A percentile compares a stretch with the other conserved stretches of the same genome.
These are phyloP conservation scores for Steatocranus sp. DNA, from an alignment of 2,797 vertebrate genomes.

Conservation along the genomic window DNA sequence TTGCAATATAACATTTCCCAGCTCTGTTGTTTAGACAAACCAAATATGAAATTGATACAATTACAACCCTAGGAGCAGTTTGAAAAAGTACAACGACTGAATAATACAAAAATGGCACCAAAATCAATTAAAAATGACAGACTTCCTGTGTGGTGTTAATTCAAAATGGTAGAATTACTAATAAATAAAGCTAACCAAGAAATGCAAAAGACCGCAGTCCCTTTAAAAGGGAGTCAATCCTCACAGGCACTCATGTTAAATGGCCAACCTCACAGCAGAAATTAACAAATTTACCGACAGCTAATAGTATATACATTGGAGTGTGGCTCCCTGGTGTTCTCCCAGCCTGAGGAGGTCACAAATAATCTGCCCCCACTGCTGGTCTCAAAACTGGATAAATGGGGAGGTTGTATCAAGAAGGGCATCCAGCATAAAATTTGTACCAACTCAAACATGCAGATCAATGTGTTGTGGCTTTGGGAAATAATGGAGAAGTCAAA, in stretches of 20 bases:
- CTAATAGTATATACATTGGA: not conserved
- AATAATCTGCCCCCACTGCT: not conserved
- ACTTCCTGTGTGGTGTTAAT: accelerated
- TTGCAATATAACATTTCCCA: not conserved
- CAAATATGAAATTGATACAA: not conserved
- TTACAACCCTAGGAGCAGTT: not conserved
- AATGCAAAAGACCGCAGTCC: not conserved
- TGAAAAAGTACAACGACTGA: not conserved
- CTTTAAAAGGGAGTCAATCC: not conserved
- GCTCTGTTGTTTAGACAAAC: not conserved
- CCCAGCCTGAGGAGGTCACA: not conserved
- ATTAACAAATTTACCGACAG: accelerated
- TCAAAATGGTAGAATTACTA: not conserved
- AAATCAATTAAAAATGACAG: not conserved
- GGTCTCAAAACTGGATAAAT: not conserved
- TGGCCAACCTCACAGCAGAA: not conserved
- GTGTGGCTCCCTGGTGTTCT: not conserved
- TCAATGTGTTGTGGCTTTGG: not conserved
- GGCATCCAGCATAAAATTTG: not conserved
- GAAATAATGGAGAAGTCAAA: not conserved
- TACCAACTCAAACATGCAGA: not conserved
- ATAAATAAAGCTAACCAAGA: not conserved
- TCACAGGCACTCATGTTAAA: not conserved
- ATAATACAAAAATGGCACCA: not conserved
- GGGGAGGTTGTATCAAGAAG: not conserved